phyloP scores from a whole-genome alignment of 2,113 vertebrate species.

The Aegotheles bennettii region DNA sequence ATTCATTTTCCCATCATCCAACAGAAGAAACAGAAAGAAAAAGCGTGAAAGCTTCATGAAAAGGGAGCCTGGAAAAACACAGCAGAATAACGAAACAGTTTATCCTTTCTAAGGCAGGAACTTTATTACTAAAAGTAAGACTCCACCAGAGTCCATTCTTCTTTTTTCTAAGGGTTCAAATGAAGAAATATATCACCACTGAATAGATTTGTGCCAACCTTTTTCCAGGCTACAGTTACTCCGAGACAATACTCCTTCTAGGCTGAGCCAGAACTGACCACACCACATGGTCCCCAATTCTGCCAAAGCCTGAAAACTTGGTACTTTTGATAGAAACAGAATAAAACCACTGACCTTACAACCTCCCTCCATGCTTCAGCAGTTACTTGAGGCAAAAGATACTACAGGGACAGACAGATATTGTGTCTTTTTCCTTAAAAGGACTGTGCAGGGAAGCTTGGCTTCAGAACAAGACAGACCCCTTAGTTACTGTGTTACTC shows the following conservation, averaged over 20 bases:
- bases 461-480: slow-evolving; percentile 24
- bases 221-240: neutral
- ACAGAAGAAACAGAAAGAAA: neutral
- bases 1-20: neutral
- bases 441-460: neutral
- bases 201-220: neutral
- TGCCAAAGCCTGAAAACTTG: neutral
- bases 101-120: neutral
- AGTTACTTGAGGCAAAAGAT: neutral
- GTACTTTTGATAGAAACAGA: neutral
- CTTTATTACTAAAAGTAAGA: neutral
- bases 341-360: neutral
- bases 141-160: neutral
- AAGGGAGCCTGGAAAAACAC: neutral
- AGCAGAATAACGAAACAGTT: neutral
- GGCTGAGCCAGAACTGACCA: neutral
- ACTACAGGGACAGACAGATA: neutral
- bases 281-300: neutral
- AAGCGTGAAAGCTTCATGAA: neutral
- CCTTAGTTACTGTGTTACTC: neutral
- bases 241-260: neutral
- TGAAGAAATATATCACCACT: neutral
- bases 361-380: neutral
- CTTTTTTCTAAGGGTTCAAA: neutral
- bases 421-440: slow-evolving; percentile 3